Conservation (phyloP, 2,113 vertebrate species). For the Petrocephalus zakoni region DNA sequence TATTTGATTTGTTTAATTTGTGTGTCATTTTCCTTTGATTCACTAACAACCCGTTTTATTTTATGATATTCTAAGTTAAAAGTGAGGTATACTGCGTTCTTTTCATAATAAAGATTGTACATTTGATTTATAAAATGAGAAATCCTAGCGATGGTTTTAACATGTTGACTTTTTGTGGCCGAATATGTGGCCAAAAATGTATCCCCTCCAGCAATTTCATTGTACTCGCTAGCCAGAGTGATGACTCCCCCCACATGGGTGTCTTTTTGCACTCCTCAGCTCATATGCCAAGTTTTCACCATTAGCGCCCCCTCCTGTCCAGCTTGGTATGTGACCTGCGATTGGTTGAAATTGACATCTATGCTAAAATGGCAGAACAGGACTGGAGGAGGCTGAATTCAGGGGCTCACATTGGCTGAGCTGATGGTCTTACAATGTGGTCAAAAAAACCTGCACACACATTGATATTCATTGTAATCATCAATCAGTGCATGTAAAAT, state of each 20-base stretch:
- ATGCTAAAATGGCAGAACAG: not conserved
- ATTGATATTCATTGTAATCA: not conserved
- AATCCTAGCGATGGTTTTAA: not conserved
- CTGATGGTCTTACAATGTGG: not conserved
- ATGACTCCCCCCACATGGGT: not conserved
- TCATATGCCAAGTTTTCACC: not conserved
- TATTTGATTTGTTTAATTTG: not conserved
- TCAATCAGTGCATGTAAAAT: not conserved
- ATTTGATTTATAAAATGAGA: not conserved
- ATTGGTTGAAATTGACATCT: not conserved
- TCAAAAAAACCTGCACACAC: not conserved
- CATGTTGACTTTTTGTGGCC: not conserved
- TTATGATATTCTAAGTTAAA: not conserved
- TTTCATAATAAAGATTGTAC: not conserved
- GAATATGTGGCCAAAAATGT: not conserved
- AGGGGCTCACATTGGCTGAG: not conserved
- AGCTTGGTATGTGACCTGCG: not conserved
- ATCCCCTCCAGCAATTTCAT: not conserved
- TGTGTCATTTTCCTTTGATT: not conserved
- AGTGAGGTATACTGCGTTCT: not conserved
- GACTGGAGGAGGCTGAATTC: not conserved
- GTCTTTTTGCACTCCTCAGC: not conserved
- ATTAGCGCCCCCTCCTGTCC: constrained; percentile 1
- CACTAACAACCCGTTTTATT: not conserved
- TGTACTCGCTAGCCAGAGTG: not conserved